Evolutionary conservation across 2,797 vertebrate species (phyloP).

Genomic region (Acrossocheilus wenchowensis): DNA sequence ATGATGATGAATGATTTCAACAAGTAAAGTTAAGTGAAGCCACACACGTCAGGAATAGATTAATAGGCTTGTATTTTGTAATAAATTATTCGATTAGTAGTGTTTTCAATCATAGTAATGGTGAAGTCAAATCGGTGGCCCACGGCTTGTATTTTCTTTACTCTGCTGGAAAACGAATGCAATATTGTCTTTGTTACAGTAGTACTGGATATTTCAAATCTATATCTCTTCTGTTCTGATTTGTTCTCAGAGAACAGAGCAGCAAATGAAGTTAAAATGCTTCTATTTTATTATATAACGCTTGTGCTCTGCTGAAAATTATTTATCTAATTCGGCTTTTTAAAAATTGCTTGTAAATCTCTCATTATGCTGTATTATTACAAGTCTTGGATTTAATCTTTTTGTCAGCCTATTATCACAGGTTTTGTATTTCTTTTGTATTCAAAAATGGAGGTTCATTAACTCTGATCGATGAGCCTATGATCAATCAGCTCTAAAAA

Average conservation of each 20-base stretch:
- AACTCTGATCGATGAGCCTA: neutral
- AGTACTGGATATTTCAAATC: neutral
- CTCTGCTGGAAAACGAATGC: neutral
- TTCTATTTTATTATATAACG: neutral
- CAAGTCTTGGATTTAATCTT: neutral
- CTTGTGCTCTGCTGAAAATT: neutral
- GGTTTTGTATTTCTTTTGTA: neutral
- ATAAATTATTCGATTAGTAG: slow-evolving; percentile 25
- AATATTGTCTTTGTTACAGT: neutral
- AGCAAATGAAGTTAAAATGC: neutral
- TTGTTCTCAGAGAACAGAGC: neutral
- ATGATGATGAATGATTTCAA: slow-evolving; percentile 47
- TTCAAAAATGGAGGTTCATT: neutral
- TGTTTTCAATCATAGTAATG: slow-evolving; percentile 18
- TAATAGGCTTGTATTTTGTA: slow-evolving; percentile 36
- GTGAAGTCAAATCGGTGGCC: slow-evolving; percentile 12
- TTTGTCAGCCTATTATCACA: neutral
- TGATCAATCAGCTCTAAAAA: neutral
- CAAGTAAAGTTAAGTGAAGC: slow-evolving; percentile 41
- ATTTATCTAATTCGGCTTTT: neutral
- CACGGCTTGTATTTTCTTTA: slow-evolving; percentile 12
- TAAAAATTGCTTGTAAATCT: neutral
- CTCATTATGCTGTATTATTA: neutral
- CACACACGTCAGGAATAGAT: slow-evolving; percentile 34
- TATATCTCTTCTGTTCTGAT: neutral